Percentiles rank a stretch among this genome's conserved stretches.
Evolutionary conservation across 2,797 vertebrate genomes (phyloP).

Genomic region (Onychomys arenicola): DNA sequence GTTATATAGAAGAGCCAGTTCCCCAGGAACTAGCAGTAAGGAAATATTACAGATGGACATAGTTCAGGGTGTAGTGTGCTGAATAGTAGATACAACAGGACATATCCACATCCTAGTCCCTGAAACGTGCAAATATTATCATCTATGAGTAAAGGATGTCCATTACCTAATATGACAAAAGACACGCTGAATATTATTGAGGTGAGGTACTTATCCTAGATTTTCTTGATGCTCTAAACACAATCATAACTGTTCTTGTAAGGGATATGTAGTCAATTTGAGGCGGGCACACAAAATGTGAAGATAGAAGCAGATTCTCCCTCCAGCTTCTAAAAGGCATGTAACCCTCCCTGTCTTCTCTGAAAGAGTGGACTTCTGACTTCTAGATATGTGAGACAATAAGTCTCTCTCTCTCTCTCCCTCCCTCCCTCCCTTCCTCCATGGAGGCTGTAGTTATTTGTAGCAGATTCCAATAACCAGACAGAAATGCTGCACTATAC

Average conservation of each 20-base stretch:
- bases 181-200: not conserved
- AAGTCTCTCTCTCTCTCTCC: not conserved
- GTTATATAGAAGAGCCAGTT: not conserved
- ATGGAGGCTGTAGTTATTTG: not conserved
- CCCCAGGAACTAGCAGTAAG: too few species aligned
- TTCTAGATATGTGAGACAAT: not conserved
- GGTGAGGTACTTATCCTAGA: not conserved
- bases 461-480: constrained; percentile 11
- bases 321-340: too few species aligned
- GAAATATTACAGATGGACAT: not conserved
- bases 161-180: not conserved
- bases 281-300: not conserved
- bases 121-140: not conserved
- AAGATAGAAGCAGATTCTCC: not conserved
- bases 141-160: not conserved
- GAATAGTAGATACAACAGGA: not conserved
- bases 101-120: not conserved
- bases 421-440: not conserved
- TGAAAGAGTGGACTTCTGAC: not conserved
- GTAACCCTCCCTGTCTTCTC: too few species aligned
- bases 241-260: not conserved
- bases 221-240: not conserved
- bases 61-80: not conserved
- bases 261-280: not conserved
- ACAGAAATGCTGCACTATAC: not conserved